Conservation (phyloP, 1,140 invertebrate genomes). For the Conopomorpha cramerella region DNA sequence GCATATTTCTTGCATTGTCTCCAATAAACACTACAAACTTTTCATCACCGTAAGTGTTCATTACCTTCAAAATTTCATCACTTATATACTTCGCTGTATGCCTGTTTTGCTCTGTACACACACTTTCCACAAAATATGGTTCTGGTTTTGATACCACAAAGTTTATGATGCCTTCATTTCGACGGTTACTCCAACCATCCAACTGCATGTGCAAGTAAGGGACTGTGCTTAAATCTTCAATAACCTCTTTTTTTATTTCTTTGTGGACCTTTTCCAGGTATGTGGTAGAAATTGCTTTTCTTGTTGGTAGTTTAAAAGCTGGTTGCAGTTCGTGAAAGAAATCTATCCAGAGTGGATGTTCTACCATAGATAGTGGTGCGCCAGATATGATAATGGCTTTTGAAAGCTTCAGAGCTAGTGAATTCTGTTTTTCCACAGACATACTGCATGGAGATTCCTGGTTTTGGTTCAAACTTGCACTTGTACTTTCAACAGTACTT, state of each 20-base stretch:
- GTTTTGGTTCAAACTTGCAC: no score
- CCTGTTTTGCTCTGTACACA: slow-evolving; percentile 7
- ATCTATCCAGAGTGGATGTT: slow-evolving; percentile 11
- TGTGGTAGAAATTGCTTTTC: slow-evolving; percentile 10
- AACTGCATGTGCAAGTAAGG: slow-evolving; percentile 6
- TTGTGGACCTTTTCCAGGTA: slow-evolving; percentile 6
- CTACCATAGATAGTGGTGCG: slow-evolving; percentile 9
- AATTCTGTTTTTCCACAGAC: no score
- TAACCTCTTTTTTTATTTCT: slow-evolving; percentile 4
- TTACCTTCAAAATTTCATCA: slow-evolving; percentile 10
- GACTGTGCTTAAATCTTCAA: slow-evolving; percentile 2
- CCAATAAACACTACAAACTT: slow-evolving; percentile 14
- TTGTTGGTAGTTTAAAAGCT: slow-evolving; percentile 8
- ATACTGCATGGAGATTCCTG: no score
- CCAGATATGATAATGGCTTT: slow-evolving; percentile 11
- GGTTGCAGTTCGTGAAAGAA: slow-evolving; percentile 12
- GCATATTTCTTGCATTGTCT: slow-evolving; percentile 16
- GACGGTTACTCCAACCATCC: slow-evolving; percentile 5
- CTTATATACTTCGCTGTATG: slow-evolving; percentile 10
- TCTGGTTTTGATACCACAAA: slow-evolving; percentile 7
- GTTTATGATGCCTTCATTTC: slow-evolving; percentile 12
- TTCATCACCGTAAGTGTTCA: slow-evolving; percentile 7
- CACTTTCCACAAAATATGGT: slow-evolving; percentile 9
- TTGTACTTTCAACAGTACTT: no score
- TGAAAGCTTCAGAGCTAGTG: no score